phyloP scores from a whole-genome alignment of 2,113 vertebrate genomes.

The Elephantulus edwardii region DNA sequence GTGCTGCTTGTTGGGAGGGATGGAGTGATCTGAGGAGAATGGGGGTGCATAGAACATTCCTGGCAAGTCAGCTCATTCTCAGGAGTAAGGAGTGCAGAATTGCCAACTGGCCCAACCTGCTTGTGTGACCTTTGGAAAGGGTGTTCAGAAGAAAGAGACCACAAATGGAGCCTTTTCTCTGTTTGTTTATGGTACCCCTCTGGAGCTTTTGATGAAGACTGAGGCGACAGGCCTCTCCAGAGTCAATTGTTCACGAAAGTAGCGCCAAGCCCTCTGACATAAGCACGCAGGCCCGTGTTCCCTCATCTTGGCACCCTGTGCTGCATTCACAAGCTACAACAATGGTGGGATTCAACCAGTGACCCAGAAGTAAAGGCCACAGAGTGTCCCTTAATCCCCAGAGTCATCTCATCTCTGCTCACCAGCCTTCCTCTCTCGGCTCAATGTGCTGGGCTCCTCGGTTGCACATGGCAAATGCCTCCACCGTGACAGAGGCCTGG shows the following conservation, averaged over 20 bases:
- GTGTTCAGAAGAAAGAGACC: not conserved
- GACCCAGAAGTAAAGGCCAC: constrained; percentile 50
- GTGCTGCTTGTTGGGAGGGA: no score
- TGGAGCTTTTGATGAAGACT: not conserved
- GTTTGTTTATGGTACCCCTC: not conserved
- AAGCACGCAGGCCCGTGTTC: not conserved
- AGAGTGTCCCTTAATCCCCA: constrained; percentile 14
- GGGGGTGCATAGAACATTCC: not conserved
- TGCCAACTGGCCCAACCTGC: not conserved
- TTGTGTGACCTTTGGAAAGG: not conserved
- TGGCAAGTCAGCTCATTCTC: not conserved
- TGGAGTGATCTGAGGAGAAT: no score
- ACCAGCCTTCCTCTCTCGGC: not conserved
- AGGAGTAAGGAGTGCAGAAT: not conserved
- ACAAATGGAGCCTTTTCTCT: not conserved
- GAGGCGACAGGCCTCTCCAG: not conserved
- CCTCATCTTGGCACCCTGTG: not conserved
- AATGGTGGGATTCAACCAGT: not conserved
- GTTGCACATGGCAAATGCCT: not conserved
- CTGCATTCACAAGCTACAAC: constrained; percentile 42
- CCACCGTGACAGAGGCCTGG: not conserved
- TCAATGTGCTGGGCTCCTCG: not conserved
- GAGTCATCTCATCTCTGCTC: not conserved
- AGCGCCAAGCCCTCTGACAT: not conserved
- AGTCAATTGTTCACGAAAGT: not conserved